A percentile compares a stretch with the other conserved stretches of the same genome.
Conservation (phyloP, 2,888 invertebrate genomes). For the Allolobophora icterica region DNA sequence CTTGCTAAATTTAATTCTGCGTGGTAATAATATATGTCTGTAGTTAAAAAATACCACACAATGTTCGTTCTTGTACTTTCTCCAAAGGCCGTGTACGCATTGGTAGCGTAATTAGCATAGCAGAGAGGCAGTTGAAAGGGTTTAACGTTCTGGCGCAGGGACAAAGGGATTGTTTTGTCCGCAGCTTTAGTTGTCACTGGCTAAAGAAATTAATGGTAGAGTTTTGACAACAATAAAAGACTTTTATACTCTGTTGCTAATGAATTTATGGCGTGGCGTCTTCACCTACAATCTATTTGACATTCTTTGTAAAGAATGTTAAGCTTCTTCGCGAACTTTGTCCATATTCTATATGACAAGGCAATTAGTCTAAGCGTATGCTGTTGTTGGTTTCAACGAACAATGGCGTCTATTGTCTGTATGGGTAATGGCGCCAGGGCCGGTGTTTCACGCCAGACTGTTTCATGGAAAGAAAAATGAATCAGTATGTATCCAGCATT, state of each 20-base stretch:
- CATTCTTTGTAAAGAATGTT: slow-evolving; percentile 1
- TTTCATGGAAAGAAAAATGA: not conserved
- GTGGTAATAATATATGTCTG: not conserved
- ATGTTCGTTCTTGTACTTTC: not conserved
- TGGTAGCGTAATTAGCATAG: not conserved
- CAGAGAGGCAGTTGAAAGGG: not conserved
- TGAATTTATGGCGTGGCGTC: not conserved
- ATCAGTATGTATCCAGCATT: not conserved
- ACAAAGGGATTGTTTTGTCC: not conserved
- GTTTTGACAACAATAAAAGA: not conserved
- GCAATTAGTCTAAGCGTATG: slow-evolving; percentile 1
- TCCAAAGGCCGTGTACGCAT: not conserved
- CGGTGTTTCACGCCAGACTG: not conserved
- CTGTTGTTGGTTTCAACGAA: not conserved
- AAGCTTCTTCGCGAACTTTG: slow-evolving; percentile 11
- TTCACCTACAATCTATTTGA: not conserved
- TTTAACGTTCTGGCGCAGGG: not conserved
- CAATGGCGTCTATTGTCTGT: not conserved
- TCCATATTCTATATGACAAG: not conserved
- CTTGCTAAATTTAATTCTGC: not conserved
- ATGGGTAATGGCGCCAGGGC: not conserved
- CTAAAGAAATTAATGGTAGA: not conserved
- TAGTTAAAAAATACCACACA: not conserved
- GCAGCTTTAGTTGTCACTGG: not conserved
- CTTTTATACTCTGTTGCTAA: not conserved